phyloP scores from a whole-genome alignment of 1,140 invertebrate species.

The Procambarus clarkii region DNA sequence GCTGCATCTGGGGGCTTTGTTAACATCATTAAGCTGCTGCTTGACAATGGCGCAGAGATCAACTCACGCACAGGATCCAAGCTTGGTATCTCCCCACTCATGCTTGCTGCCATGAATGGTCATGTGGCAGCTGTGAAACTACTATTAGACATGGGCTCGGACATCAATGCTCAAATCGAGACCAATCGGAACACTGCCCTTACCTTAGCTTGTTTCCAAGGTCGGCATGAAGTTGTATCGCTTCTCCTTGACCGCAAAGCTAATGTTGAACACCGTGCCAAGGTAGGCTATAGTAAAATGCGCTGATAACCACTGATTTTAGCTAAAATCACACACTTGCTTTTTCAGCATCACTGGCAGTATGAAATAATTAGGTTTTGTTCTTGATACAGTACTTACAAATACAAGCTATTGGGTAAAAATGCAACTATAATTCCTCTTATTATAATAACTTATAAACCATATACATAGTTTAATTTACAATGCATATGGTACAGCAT shows the following conservation, averaged over 20 bases:
- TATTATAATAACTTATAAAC: too few relatives aligned
- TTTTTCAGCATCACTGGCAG: neutral
- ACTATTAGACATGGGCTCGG: conserved; percentile 97
- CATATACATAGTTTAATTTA: too few relatives aligned
- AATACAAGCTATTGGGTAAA: too few relatives aligned
- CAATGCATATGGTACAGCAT: too few relatives aligned
- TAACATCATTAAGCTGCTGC: conserved; percentile 95
- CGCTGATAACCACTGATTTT: neutral
- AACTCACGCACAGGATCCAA: conserved; percentile 98
- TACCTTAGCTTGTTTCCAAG: conserved; percentile 99
- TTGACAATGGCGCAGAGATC: conserved; percentile 96
- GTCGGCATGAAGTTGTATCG: conserved; percentile 97
- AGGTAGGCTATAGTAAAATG: conserved; percentile 79
- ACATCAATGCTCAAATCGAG: conserved; percentile 99
- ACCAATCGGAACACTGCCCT: conserved; percentile 99
- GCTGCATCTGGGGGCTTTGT: conserved; percentile 99
- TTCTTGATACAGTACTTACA: too few relatives aligned
- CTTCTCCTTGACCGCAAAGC: conserved; percentile 96
- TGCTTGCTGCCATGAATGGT: conserved; percentile 99
- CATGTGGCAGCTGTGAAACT: conserved; percentile 89
- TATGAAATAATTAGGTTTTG: too few relatives aligned
- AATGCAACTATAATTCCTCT: too few relatives aligned
- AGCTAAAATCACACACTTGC: neutral
- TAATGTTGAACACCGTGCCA: conserved; percentile 98
- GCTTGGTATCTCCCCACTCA: conserved; percentile 97